Evolutionary conservation across 2,113 vertebrate species (phyloP).

Genomic region (Neogale vison): DNA sequence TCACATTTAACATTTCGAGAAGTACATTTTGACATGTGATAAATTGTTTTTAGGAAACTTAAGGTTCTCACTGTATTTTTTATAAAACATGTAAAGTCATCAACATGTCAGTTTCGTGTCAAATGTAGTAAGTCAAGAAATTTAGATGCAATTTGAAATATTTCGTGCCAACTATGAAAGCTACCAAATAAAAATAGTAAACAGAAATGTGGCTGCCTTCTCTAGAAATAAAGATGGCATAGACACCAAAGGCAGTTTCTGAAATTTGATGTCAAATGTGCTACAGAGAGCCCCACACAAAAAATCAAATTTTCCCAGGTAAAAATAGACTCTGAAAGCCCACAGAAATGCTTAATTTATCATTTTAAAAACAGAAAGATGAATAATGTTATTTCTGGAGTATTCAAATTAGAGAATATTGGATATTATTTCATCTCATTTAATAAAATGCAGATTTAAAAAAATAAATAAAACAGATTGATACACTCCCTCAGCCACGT

Average conservation of each 20-base stretch:
- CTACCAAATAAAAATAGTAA: conserved; percentile 8
- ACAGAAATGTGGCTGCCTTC: not conserved
- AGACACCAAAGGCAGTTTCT: not conserved
- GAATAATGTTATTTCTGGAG: not conserved
- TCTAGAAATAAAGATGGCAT: not conserved
- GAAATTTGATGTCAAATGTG: not conserved
- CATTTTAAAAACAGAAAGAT: not conserved
- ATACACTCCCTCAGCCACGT: not conserved
- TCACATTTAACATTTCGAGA: not conserved
- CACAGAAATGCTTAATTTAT: not conserved
- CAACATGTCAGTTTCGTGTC: not conserved
- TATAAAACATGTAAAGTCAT: not conserved
- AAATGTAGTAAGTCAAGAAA: not conserved
- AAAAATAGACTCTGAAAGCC: not conserved
- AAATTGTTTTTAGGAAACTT: not conserved
- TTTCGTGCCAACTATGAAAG: not conserved
- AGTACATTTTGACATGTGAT: conserved; percentile 48
- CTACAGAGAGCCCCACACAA: not conserved
- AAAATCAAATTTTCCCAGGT: not conserved
- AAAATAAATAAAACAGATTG: not conserved
- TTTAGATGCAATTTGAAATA: not conserved
- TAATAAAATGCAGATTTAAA: not conserved
- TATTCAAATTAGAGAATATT: not conserved
- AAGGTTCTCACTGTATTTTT: conserved; percentile 15
- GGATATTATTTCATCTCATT: not conserved